Evolutionary conservation across 2,113 vertebrate genomes (phyloP).

Genomic region (Xiphophorus maculatus): DNA sequence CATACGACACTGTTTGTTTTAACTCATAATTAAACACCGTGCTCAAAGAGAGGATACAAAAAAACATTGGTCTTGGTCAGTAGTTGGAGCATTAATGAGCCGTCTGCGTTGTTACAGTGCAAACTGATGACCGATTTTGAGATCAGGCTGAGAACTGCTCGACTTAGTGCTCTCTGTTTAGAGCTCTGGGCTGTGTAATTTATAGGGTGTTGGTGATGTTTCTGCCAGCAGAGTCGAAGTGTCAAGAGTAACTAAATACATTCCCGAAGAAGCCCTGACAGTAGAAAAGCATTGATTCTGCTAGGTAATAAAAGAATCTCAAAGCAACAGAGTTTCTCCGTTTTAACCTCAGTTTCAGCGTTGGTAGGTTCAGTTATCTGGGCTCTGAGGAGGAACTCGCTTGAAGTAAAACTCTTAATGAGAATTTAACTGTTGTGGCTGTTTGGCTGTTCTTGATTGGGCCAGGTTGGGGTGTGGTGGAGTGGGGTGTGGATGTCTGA

Average conservation of each 20-base stretch:
- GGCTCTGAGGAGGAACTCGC: conserved; percentile 1
- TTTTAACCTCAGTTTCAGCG: too few species aligned
- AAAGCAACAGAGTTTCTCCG: background rate
- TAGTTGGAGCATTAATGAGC: background rate
- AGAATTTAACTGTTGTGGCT: conserved; percentile 24
- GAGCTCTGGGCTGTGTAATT: too few species aligned
- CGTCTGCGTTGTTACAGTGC: background rate
- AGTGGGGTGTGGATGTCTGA: conserved; percentile 60
- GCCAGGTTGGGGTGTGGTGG: conserved; percentile 42
- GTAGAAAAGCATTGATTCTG: background rate
- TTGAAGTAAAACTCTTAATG: conserved; percentile 6
- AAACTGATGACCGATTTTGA: background rate
- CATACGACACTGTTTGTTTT: conserved; percentile 3
- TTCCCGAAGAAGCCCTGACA: background rate
- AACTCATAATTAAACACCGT: background rate
- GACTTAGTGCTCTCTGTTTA: background rate
- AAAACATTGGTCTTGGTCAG: background rate
- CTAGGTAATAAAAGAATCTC: background rate
- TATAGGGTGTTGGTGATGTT: too few species aligned
- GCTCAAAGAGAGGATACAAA: background rate
- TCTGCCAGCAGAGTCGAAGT: background rate
- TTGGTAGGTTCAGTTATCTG: background rate
- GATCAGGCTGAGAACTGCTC: background rate
- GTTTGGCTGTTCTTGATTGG: conserved; percentile 55
- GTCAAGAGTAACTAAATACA: background rate